Percentiles rank a stretch among this genome's conserved stretches.
Conservation (phyloP, 2,888 invertebrate species). For the Crepidodera aurea region DNA sequence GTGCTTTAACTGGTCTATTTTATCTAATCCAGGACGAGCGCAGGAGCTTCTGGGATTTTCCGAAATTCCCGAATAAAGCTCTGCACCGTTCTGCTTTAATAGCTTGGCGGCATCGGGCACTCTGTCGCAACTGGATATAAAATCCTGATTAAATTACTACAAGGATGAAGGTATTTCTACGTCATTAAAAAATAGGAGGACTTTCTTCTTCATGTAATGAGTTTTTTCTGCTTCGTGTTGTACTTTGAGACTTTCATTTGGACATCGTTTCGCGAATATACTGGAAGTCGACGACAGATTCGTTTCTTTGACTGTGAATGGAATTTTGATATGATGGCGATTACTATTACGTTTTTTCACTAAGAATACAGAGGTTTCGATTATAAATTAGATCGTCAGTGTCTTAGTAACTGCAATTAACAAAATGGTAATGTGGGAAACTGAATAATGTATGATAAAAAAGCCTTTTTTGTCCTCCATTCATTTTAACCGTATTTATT, state of each 20-base stretch:
- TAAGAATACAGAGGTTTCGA: neutral
- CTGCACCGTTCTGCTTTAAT: constrained; percentile 49
- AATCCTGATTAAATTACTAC: constrained; percentile 50
- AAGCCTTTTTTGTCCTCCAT: too few species aligned
- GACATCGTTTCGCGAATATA: constrained; percentile 13
- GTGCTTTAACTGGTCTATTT: constrained; percentile 39
- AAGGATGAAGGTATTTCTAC: constrained; percentile 44
- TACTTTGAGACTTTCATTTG: constrained; percentile 28
- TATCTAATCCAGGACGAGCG: constrained; percentile 58
- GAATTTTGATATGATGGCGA: constrained; percentile 20
- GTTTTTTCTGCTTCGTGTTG: constrained; percentile 29
- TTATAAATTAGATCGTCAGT: constrained; percentile 6
- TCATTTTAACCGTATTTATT: too few species aligned
- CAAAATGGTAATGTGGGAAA: too few species aligned
- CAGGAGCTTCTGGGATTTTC: constrained; percentile 58
- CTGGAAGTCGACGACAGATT: neutral
- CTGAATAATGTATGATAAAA: too few species aligned
- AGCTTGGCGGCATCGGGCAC: constrained; percentile 40
- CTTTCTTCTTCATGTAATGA: constrained; percentile 32
- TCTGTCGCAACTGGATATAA: constrained; percentile 54
- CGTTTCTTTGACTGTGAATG: constrained; percentile 18
- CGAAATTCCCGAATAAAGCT: constrained; percentile 57
- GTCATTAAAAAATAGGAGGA: constrained; percentile 41
- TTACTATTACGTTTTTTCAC: constrained; percentile 4
- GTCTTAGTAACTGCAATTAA: too few species aligned